phyloP scores from a whole-genome alignment of 2,797 vertebrate species.

The Scleropages formosus region DNA sequence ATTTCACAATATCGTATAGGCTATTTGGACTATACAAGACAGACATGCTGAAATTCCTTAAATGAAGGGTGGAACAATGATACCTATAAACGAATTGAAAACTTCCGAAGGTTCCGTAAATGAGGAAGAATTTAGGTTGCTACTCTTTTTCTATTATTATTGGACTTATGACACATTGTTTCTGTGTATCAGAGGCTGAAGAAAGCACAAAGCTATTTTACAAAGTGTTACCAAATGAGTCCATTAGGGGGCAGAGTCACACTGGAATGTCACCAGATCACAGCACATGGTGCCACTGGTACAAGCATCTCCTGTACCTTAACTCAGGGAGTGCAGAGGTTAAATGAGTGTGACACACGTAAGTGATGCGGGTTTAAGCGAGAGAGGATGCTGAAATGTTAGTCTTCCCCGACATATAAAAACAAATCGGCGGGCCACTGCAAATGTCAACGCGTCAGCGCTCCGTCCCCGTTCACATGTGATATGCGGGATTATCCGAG shows the following conservation, averaged over 20 bases:
- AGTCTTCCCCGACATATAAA: background rate
- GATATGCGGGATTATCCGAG: background rate
- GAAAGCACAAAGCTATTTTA: background rate
- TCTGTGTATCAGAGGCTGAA: background rate
- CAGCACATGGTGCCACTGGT: background rate
- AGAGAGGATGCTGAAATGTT: background rate
- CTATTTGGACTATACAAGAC: background rate
- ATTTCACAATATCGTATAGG: background rate
- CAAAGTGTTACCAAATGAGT: constrained; percentile 57
- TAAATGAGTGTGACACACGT: constrained; percentile 16
- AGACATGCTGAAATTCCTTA: background rate
- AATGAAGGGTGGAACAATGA: no score
- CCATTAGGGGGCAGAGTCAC: constrained; percentile 67
- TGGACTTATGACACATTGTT: background rate
- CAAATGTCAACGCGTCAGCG: background rate
- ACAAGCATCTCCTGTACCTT: constrained; percentile 3
- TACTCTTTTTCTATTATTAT: no score
- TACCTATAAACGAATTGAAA: background rate
- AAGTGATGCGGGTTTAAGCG: constrained; percentile 10
- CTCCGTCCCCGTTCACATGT: background rate
- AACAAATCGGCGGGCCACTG: background rate
- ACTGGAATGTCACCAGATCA: constrained; percentile 52
- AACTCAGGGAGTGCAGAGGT: background rate
- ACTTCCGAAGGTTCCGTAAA: no score
- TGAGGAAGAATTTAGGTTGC: no score